Conservation (phyloP, 1,140 invertebrate genomes). For the Eurosta solidaginis region DNA sequence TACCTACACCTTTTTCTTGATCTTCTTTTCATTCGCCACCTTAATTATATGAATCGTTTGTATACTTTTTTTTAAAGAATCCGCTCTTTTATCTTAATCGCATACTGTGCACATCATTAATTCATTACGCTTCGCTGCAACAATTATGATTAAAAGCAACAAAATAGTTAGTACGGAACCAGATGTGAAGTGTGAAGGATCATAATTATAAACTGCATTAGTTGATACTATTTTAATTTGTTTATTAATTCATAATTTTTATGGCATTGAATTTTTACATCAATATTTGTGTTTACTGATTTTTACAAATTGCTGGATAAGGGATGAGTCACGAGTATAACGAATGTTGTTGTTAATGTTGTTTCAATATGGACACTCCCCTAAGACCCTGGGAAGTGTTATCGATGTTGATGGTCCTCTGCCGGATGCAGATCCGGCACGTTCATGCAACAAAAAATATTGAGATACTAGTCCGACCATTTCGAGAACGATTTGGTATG, state of each 20-base stretch:
- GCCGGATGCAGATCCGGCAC: too few species aligned
- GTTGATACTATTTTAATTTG: constrained; percentile 5
- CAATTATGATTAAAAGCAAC: not conserved
- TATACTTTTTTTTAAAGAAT: not conserved
- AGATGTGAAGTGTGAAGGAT: not conserved
- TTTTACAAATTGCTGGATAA: not conserved
- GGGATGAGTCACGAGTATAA: too few species aligned
- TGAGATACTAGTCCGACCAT: too few species aligned
- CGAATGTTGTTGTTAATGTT: too few species aligned
- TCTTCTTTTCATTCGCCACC: too few species aligned
- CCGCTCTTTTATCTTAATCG: not conserved
- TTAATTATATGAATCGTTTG: too few species aligned
- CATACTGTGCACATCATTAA: not conserved
- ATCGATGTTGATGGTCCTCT: too few species aligned
- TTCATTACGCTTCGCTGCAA: not conserved
- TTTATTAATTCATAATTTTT: not conserved
- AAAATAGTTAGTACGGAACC: not conserved
- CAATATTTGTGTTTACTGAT: not conserved
- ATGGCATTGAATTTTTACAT: not conserved
- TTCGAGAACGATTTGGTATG: too few species aligned
- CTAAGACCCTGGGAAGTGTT: too few species aligned
- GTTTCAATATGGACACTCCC: too few species aligned
- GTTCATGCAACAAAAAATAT: too few species aligned
- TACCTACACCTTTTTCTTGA: too few species aligned
- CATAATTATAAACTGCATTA: not conserved